phyloP scores from a whole-genome alignment of 2,797 vertebrate genomes.

The Chelmon rostratus region DNA sequence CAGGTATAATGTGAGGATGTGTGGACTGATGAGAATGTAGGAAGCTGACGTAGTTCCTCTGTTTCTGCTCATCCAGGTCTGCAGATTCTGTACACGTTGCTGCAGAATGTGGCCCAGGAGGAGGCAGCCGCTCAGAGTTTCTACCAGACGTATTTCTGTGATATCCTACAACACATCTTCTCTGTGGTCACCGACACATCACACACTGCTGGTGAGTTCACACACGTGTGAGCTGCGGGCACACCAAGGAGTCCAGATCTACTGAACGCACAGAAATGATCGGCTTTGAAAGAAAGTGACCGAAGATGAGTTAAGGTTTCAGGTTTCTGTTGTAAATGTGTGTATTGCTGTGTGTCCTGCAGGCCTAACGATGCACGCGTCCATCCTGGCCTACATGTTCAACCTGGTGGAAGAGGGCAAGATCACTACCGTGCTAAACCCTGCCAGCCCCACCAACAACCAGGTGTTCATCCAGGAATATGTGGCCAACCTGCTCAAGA shows the following conservation, averaged over 20 bases:
- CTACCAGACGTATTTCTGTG: conserved; percentile 99
- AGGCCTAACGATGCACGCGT: conserved; percentile 99
- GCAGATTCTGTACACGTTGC: conserved; percentile 97
- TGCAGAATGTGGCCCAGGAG: conserved; percentile 99
- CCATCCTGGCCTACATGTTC: conserved; percentile 99
- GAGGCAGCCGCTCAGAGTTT: conserved; percentile 98
- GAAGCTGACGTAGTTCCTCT: neutral
- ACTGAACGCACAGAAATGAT: neutral
- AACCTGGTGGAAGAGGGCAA: conserved; percentile 99
- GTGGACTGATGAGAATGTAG: neutral
- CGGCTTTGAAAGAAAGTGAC: neutral
- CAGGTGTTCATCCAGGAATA: conserved; percentile 98
- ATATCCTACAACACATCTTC: conserved; percentile 99
- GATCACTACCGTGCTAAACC: conserved; percentile 93
- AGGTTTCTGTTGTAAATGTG: neutral
- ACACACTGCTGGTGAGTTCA: conserved; percentile 94
- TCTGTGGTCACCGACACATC: conserved; percentile 99
- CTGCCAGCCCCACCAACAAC: conserved; percentile 93
- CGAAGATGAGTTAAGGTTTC: neutral
- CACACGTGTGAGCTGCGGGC: neutral
- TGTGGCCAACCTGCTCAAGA: conserved; percentile 98
- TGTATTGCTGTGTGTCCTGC: conserved; percentile 24
- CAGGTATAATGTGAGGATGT: neutral
- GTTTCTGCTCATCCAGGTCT: conserved; percentile 81
- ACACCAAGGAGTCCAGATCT: neutral